Evolutionary conservation across 1,140 invertebrate genomes (phyloP), one percentile per base, ranked within the genome.

Genomic region (Drosophila nikananu): DNA sequence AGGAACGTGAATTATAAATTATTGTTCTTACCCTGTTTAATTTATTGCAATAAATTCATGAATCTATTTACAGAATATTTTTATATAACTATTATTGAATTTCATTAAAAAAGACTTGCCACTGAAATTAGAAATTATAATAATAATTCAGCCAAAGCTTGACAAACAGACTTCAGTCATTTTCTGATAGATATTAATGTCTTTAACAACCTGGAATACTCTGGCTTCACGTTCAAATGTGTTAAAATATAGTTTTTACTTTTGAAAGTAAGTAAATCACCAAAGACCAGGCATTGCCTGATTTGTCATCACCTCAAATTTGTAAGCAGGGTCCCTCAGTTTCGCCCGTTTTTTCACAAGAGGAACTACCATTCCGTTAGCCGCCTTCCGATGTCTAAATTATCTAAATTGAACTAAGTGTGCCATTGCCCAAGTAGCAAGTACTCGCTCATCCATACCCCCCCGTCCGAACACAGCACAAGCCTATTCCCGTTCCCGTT

Each of bases 341-440:
- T 39, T 27, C 32, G 5, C 12, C 23, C 5, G 23, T 7, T 39
- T 17, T 15, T 15, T n/a, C 8, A 8, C n/a, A 12, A 23, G 12
- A 15, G 30, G 9, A 57, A 23, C 54, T 23, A 37, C 2, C 27
- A 15, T 30, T 32, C 27, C 9, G 35, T 9, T 12, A 27, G 27
- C 17, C 17, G 5, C 15, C 39, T 42, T 21, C 9, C 49, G 23
- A 55, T 71, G 67, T 71, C 67, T 15, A 71, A 87, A 87, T 78
- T 87, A 30, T 68, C 67, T n/a, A 71, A 87, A 89, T 78, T 87
- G 23, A 77, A 71, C 61, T 64, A 61, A 80, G 83, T 75, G 59
- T 66, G 83, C 82, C 42, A 58, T 73, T 66, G 35, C 52, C 59
- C 58, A 72, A 79, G 48, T 80, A 77, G 35, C 62, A 49, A 32